Evolutionary conservation across 1,140 invertebrate genomes (phyloP), one percentile per base, ranked within the genome.

Genomic region (Solenopsis invicta): DNA sequence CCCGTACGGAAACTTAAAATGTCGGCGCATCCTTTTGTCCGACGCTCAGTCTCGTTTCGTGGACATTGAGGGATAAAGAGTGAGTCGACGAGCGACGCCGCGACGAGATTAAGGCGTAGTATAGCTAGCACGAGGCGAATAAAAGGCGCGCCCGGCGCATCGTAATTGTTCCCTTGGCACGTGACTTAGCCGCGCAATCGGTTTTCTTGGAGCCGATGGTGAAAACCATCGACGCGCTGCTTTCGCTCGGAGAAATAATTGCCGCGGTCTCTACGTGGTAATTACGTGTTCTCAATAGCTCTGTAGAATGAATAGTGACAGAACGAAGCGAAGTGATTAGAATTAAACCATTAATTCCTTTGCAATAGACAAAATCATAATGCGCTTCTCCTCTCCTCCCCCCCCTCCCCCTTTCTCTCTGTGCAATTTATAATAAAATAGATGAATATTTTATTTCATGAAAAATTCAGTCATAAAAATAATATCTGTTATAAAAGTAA

Each of bases 141-240:
- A 78, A 88, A 90, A 90, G 87, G 85, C 89, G 74, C 89, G 62
- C 85, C 29, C 59, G 13, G 41, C 85, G 85, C 59, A 75, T 76
- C n/a, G 69, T 88, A 69, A 91, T 87, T 87, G 88, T 91, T 88
- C 89, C 59, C 78, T 84, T 82, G 87, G 76, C 48, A 72, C 77
- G 34, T 52, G 21, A 82, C 81, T 71, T 87, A 78, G 77, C 45
- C 61, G 59, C 13, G 75, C 78, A 62, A 64, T 54, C 84, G 64
- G 85, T 90, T 84, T 76, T 64, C 69, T 86, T 84, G 48, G 66
- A 59, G 24, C 56, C 69, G 21, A 84, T 75, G 54, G 56, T 84
- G 82, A 4, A 48, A 66, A 78, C 61, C 61, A 85, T 85, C 74
- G 82, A 85, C 74, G 74, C 82, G 59, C 56, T 34, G 56, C 54